Evolutionary conservation across 2,888 invertebrate genomes (phyloP), one percentile per base, ranked within the genome.

Genomic region (Prosapia bicincta): DNA sequence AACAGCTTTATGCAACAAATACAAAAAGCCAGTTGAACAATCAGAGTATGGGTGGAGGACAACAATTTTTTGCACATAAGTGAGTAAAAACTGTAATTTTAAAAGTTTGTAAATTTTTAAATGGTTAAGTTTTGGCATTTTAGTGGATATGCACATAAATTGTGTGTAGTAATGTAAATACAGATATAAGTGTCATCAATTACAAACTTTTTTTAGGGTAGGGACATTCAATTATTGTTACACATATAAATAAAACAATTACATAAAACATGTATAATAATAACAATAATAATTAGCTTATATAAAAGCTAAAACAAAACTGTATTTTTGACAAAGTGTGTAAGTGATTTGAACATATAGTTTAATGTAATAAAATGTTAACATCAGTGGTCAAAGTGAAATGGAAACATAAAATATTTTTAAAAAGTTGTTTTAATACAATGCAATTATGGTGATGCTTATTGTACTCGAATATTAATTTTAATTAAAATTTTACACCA

Each of bases 1-100:
- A 97, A 85, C 96, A 96, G 85, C 86, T 97, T 81, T 97, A 97
- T 86, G 96, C 97, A 78, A 97, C 96, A 70, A 91, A 91, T 80
- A 92, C 93, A 65, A 88, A 92, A 80, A 90, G 89, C 83, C 89
- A 90, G 24, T 69, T 80, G 76, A 70, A 76, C 74, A 76, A 79
- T 38, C 81, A 80, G 69, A 78, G 75, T 24, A 80, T 81, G 79
- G 79, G 77, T 24, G 76, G 84, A 66, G 85, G 85, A 82, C 85
- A 85, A 78, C 86, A 86, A 79, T 86, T 86, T 79, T 86, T 86
- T 81, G 85, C 54, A 54, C 54, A 54, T 54, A 54, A 54, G 54
- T 54, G 54, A 54, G 20, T 20, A 13, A 54, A 54, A 54, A n/a
- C 20, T 54, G 3, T 20, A 54, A 20, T 54, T 20, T 20, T 15